These are phyloP conservation scores for Acronicta leporina DNA, from an alignment of 2,888 invertebrate species.

Conservation along the genomic window DNA sequence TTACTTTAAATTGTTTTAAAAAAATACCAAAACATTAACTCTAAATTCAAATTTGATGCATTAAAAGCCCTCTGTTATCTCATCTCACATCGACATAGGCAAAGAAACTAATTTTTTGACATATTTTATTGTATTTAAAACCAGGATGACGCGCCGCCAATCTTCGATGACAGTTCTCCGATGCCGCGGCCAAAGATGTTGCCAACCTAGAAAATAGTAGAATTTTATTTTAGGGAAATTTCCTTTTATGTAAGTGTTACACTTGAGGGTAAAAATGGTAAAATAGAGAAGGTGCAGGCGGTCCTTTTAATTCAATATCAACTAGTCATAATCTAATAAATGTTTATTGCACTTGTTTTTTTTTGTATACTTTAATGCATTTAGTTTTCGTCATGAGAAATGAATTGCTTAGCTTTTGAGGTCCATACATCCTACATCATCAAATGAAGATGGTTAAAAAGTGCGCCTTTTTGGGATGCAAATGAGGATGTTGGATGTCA, in stretches of 20 bases:
- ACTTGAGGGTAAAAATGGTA: not conserved
- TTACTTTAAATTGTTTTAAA: no score
- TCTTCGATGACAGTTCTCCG: conserved; percentile 96
- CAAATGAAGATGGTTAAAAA: not conserved
- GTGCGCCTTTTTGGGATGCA: no score
- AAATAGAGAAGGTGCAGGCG: no score
- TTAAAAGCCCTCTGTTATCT: conserved; percentile 65
- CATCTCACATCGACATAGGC: conserved; percentile 72
- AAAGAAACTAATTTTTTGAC: conserved; percentile 67
- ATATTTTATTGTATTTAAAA: conserved; percentile 87
- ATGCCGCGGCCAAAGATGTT: conserved; percentile 97
- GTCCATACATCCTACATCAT: no score
- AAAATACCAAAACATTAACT: no score
- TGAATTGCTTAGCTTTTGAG: no score
- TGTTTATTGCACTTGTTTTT: no score
- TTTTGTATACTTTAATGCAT: no score
- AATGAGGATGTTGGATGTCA: no score
- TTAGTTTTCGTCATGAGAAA: no score
- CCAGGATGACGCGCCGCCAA: conserved; percentile 95
- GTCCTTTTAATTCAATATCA: no score
- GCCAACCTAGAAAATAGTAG: conserved; percentile 90
- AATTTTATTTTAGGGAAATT: not conserved
- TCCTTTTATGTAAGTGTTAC: not conserved
- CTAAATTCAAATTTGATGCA: conserved; percentile 54
- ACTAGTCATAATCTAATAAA: no score